A percentile compares a stretch with the other conserved stretches of the same genome.
Conservation (phyloP, 2,888 invertebrate genomes). For the Globia sparganii region DNA sequence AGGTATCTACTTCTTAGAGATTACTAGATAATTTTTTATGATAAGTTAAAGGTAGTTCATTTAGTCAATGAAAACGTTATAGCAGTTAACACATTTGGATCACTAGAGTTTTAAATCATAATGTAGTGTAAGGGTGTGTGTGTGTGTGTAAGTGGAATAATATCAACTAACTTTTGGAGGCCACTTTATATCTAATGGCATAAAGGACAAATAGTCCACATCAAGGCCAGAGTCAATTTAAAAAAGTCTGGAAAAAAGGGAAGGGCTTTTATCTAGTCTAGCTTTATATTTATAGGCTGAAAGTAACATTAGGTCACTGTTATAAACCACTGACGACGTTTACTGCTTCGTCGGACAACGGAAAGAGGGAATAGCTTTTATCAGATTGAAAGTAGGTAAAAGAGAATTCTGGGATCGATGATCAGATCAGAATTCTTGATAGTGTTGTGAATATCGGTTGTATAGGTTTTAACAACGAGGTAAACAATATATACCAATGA, state of each 20-base stretch:
- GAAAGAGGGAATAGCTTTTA: constrained; percentile 14
- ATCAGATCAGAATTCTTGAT: background rate
- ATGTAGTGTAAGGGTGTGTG: too few relatives aligned
- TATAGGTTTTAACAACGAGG: background rate
- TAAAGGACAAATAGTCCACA: constrained; percentile 9
- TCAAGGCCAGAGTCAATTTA: constrained; percentile 23
- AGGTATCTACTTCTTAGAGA: too few relatives aligned
- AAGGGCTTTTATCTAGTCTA: constrained; percentile 8
- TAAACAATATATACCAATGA: too few relatives aligned
- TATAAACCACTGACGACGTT: constrained; percentile 51
- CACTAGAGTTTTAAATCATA: background rate
- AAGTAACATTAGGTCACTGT: constrained; percentile 20
- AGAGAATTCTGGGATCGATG: background rate
- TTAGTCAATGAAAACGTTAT: background rate
- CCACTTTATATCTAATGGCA: constrained; percentile 4
- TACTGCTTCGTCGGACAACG: constrained; percentile 12
- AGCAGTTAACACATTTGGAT: background rate
- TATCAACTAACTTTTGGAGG: background rate
- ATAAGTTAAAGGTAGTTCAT: too few relatives aligned
- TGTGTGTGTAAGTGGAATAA: background rate
- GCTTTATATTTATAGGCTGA: constrained; percentile 36
- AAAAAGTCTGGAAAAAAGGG: constrained; percentile 15
- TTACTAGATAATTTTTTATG: too few relatives aligned
- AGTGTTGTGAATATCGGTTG: background rate
- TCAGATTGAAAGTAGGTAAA: constrained; percentile 7